A percentile compares a stretch with the other conserved stretches of the same genome.
These are phyloP conservation scores for Drosophila lacteicornis DNA, from an alignment of 1,140 invertebrate species.

Conservation along the genomic window DNA sequence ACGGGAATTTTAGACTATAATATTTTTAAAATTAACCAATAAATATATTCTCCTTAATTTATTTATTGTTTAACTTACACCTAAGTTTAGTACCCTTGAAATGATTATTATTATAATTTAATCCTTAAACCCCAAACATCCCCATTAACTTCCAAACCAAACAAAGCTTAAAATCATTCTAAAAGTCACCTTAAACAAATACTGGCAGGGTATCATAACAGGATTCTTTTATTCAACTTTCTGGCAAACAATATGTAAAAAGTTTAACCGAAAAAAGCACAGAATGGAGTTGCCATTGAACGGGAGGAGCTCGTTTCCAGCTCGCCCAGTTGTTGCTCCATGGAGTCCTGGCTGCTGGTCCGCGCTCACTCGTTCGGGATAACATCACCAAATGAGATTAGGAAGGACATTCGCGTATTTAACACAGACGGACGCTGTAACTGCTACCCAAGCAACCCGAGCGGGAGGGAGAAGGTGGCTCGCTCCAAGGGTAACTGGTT, in stretches of 20 bases:
- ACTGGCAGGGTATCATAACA: conserved; percentile 45
- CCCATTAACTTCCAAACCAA: background rate
- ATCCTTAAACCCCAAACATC: too few relatives aligned
- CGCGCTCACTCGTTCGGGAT: conserved; percentile 61
- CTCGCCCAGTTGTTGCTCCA: conserved; percentile 59
- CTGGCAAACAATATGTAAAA: conserved; percentile 69
- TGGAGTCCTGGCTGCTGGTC: conserved; percentile 20
- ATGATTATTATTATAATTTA: too few relatives aligned
- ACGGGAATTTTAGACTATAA: too few relatives aligned
- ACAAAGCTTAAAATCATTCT: conserved; percentile 1
- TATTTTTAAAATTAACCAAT: too few relatives aligned
- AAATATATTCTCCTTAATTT: too few relatives aligned
- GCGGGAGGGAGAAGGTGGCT: background rate
- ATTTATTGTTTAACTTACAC: too few relatives aligned
- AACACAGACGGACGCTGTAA: conserved; percentile 62
- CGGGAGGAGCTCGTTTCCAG: background rate
- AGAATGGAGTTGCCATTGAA: conserved; percentile 60
- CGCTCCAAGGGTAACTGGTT: conserved; percentile 29
- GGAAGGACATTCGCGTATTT: conserved; percentile 84
- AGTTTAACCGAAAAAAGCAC: conserved; percentile 66
- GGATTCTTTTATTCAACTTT: conserved; percentile 43
- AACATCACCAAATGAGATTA: conserved; percentile 83
- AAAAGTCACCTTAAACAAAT: conserved; percentile 12
- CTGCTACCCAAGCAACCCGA: conserved; percentile 21
- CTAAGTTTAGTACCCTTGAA: too few relatives aligned